Evolutionary conservation across 2,888 invertebrate genomes (phyloP), one percentile per base, ranked within the genome.

Genomic region (Tyria jacobaeae): DNA sequence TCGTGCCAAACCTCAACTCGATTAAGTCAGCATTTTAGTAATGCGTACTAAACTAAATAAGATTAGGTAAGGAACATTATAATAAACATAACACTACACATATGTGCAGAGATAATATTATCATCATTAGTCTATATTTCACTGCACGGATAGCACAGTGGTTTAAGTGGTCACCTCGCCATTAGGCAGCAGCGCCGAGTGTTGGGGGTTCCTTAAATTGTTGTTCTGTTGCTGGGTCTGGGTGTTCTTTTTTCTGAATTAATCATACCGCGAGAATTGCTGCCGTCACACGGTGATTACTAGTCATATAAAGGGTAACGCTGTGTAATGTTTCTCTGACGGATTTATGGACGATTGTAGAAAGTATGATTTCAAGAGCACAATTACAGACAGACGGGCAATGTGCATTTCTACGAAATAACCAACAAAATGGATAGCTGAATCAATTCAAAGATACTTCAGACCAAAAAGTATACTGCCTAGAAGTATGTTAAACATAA

Each of bases 1-100:
- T 25, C n/a, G 24, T 12, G 61, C 44, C 44, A 54, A 44, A 44
- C 35, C 39, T 64, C 31, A 12, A 56, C 41, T 37, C 48, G 14
- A 48, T 48, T 41, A 53, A 62, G 31, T 27, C 35, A 9, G 49
- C 37, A 47, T 27, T 39, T 51, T 57, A 50, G 50, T 61, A 41
- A 59, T 39, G 17, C 47, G 21, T 51, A 47, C 47, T 24, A 55
- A 35, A 61, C 55, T 56, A 35, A 56, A 37, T 51, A 27, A 37
- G 56, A 57, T n/a, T 17, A 51, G 35, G 44, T 25, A 44, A 24
- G 39, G 31, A 56, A 58, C 44, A 52, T 31, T 35, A 49, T 41
- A 52, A 59, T 34, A 57, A 49, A 37, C 25, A 14, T 31, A 27
- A 41, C 17, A 44, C 31, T 37, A 21, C 17, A 44, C 21, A 9